Evolutionary conservation across 2,113 vertebrate genomes (phyloP).

Genomic region (Phrynosoma platyrhinos): DNA sequence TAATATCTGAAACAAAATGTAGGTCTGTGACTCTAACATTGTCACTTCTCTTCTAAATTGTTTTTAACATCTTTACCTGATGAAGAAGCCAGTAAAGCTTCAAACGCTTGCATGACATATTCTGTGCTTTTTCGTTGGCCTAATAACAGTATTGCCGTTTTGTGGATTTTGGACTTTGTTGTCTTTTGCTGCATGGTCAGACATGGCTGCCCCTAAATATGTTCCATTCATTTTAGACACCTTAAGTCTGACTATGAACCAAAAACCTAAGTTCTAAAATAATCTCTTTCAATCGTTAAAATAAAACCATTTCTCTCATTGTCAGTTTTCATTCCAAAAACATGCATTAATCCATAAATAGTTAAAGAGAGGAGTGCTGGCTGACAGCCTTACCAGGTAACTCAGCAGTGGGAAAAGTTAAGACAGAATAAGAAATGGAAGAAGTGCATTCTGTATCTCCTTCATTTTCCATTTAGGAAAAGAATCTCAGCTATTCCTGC

Average conservation of each 20-base stretch:
- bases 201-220: neutral
- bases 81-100: too few relatives aligned
- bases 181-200: neutral
- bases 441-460: neutral
- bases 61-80: too few relatives aligned
- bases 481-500: slow-evolving; percentile 43
- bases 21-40: too few relatives aligned
- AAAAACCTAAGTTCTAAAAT: neutral
- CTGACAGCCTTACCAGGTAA: slow-evolving; percentile 1
- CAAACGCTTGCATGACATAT: too few relatives aligned
- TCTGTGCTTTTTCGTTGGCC: too few relatives aligned
- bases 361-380: slow-evolving; percentile 26
- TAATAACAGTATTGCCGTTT: too few relatives aligned
- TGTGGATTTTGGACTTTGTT: too few relatives aligned
- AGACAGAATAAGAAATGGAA: slow-evolving; percentile 44
- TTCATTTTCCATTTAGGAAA: slow-evolving; percentile 52
- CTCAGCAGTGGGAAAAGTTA: slow-evolving; percentile 27
- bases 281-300: neutral
- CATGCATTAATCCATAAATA: slow-evolving; percentile 12
- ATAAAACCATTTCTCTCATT: slow-evolving; percentile 5
- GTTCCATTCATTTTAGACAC: neutral
- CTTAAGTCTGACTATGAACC: neutral
- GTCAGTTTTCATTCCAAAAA: slow-evolving; percentile 37
- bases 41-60: too few relatives aligned
- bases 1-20: too few relatives aligned